Conservation (phyloP, 2,113 vertebrate species). For the Leptodactylus fuscus region DNA sequence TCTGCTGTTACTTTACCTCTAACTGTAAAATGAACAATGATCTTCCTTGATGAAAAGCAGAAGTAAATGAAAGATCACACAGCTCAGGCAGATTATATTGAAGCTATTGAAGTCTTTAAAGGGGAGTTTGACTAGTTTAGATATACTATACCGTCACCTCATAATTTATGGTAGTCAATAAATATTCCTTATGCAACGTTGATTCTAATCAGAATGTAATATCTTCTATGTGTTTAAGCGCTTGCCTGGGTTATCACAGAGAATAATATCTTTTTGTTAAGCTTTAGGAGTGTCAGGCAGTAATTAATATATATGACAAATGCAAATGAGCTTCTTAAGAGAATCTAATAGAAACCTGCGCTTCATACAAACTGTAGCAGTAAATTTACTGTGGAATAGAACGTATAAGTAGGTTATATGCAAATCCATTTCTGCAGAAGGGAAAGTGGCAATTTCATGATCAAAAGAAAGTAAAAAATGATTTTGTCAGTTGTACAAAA, state of each 20-base stretch:
- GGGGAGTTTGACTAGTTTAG: neutral
- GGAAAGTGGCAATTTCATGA: slow-evolving; percentile 39
- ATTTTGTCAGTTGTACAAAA: slow-evolving; percentile 52
- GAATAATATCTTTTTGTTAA: slow-evolving; percentile 46
- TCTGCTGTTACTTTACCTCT: neutral
- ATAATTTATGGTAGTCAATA: slow-evolving; percentile 38
- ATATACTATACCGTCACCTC: neutral
- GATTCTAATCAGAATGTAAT: slow-evolving; percentile 50
- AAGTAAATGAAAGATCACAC: neutral
- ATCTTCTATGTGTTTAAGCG: slow-evolving; percentile 48
- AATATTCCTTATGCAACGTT: slow-evolving; percentile 49
- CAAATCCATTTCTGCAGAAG: slow-evolving; percentile 28
- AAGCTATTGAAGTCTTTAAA: slow-evolving; percentile 5
- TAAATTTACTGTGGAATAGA: slow-evolving; percentile 31
- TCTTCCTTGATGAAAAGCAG: neutral
- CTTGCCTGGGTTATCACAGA: slow-evolving; percentile 32
- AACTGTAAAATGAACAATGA: neutral
- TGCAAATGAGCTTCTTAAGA: slow-evolving; percentile 50
- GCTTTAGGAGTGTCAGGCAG: slow-evolving; percentile 31
- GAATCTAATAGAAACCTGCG: slow-evolving; percentile 42
- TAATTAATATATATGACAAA: slow-evolving; percentile 52
- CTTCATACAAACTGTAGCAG: slow-evolving; percentile 28
- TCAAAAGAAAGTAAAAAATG: slow-evolving; percentile 51
- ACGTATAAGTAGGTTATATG: slow-evolving; percentile 58
- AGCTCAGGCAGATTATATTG: neutral